Evolutionary conservation across 2,113 vertebrate genomes (phyloP), one percentile per base, ranked within the genome.

Genomic region (Copsychus sechellarum): DNA sequence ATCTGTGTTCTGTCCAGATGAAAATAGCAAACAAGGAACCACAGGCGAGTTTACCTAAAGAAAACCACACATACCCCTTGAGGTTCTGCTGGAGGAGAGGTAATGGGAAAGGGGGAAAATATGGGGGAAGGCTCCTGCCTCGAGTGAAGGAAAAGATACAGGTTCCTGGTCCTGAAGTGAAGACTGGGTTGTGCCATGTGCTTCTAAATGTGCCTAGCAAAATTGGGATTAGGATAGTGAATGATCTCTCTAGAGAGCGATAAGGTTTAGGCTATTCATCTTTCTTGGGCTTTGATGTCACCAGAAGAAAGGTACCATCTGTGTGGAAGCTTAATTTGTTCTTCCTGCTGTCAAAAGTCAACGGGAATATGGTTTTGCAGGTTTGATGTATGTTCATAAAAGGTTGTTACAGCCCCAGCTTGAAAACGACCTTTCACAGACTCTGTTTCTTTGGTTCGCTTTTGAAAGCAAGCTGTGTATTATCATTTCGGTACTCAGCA

Each of bases 11-110:
- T 74, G 40, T 88, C 45, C 5, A 0, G 70, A 92, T 56, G 1
- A 88, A 93, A 97, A 95, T 58, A 96, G 81, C 10, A 2, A 82
- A 92, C 54, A 67, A 81, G 91, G 88, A 90, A 61, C 77, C 34
- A 31, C 2, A 7, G 51, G 45, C 1, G 1, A 85, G 62, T 53
- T 67, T 71, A 80, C 81, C 53, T 66, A 56, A 60, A 1, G 57
- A 22, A 88, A 65, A 79, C 28, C 77, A 25, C 47, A 73, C 6
- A 3, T 7, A 11, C 5, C 8, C 50, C 2, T 3, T 10, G 12
- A 4, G 2, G 54, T 62, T 54, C 50, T 29, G 47, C 72, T 28
- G 73, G 34, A 74, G 61, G 26, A 89, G 34, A 72, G 25, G 40
- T 11, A 40, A 51, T 3, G 24, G 58, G 53, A 60, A 86, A 29